Conservation (phyloP, 2,888 invertebrate genomes). For the Caradrina kadenii region DNA sequence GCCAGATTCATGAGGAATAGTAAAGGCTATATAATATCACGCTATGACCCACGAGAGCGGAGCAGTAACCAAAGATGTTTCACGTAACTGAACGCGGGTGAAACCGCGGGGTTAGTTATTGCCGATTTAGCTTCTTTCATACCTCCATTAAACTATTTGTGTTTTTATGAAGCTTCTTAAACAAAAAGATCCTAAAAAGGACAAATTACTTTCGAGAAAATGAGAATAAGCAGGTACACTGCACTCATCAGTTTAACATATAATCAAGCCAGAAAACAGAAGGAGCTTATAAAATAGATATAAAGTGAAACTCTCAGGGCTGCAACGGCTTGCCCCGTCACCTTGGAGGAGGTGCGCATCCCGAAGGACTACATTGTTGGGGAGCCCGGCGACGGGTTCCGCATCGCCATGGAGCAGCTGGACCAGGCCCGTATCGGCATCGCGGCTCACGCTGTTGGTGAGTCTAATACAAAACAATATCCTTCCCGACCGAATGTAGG, state of each 20-base stretch:
- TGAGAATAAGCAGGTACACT: slow-evolving; percentile 40
- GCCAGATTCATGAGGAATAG: too few species aligned
- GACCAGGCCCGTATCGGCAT: slow-evolving; percentile 94
- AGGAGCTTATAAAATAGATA: slow-evolving; percentile 74
- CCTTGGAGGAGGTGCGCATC: slow-evolving; percentile 92
- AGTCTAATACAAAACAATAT: slow-evolving; percentile 46
- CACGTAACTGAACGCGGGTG: too few species aligned
- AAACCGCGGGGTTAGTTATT: too few species aligned
- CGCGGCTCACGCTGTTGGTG: slow-evolving; percentile 93
- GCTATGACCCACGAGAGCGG: too few species aligned
- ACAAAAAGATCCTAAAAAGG: background rate
- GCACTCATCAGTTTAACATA: slow-evolving; percentile 23
- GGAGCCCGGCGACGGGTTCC: slow-evolving; percentile 92
- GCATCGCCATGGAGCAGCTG: slow-evolving; percentile 93
- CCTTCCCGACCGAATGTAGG: too few species aligned
- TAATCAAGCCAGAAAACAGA: slow-evolving; percentile 50
- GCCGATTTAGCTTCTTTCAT: too few species aligned
- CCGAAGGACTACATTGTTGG: slow-evolving; percentile 88
- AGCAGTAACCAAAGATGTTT: too few species aligned
- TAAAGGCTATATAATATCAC: too few species aligned
- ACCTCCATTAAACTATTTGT: too few species aligned
- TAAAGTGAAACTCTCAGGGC: slow-evolving; percentile 87
- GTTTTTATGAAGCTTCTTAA: too few species aligned
- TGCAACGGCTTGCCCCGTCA: slow-evolving; percentile 93
- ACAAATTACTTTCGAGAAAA: too few species aligned